These are phyloP conservation scores for Thryonomys swinderianus DNA, from an alignment of 2,113 vertebrate species.

Conservation along the genomic window DNA sequence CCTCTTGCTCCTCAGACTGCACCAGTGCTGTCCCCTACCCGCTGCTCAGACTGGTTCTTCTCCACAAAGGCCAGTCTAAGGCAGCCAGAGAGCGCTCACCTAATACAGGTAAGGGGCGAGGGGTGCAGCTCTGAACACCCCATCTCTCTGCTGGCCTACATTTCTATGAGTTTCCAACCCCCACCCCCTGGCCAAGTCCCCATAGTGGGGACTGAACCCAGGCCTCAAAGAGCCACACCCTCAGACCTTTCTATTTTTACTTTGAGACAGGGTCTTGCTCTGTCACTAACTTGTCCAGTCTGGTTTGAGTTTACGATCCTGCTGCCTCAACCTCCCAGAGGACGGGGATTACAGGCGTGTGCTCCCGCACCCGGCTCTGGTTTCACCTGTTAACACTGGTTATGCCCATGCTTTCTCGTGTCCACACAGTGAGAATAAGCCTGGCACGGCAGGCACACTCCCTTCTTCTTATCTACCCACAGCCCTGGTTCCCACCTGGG, in stretches of 20 bases:
- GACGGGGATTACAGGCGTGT: neutral
- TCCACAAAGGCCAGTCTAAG: neutral
- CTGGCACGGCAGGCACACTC: accelerated
- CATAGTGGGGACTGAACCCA: neutral
- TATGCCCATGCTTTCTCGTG: neutral
- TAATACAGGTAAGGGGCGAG: accelerated
- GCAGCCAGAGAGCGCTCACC: neutral
- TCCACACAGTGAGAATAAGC: neutral
- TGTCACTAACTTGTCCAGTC: neutral
- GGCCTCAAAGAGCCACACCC: neutral
- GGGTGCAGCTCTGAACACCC: neutral
- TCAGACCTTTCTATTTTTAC: neutral
- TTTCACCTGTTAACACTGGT: neutral
- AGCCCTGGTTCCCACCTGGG: neutral
- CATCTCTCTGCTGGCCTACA: neutral
- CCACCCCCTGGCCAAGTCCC: neutral
- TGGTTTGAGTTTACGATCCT: neutral
- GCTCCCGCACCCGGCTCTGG: neutral
- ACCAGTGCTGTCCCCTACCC: neutral
- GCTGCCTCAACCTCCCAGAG: neutral
- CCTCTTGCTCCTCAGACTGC: neutral
- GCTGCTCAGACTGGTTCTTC: neutral
- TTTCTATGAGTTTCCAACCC: neutral
- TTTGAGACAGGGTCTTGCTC: neutral
- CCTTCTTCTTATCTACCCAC: neutral